Base-by-base conservation (phyloP, 2,113 vertebrate genomes). In the Microtus montanus region DNA sequence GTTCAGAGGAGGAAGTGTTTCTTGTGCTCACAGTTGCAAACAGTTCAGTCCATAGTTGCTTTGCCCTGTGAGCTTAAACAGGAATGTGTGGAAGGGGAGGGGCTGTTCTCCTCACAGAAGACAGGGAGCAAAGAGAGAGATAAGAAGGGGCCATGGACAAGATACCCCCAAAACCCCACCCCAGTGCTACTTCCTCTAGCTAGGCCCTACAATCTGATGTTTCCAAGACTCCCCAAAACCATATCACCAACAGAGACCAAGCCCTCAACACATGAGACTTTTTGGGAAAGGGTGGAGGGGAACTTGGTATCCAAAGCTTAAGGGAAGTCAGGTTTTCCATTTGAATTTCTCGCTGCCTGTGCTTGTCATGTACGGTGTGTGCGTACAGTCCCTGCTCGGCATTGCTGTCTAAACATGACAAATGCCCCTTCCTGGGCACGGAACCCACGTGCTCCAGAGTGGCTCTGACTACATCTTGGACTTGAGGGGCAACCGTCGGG, bases 391-490 rank as follows among this genome's bases (percentile, higher is more conserved):
- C 71, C 52, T 38, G 52, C 38, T 73, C 52, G 33, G 52, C 10
- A n/a, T 96, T 93, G 96, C 98, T 98, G 97, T 98, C 98, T 95
- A 99, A 98, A 73, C 95, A 97, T 2, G 99, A 99, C 47, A 98
- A 15, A 12, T 19, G 22, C 30, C 68, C 52, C 0, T 98, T 98
- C 15, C 99, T 98, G 92, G 99, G 98, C 93, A 99, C 98, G 96
- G 99, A 98, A 5, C 99, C 99, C 97, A 99, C 98, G 13, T 99
- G 99, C 93, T 98, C 98, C 64, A 99, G 98, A 89, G 99, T 99
- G 44, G 99, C 98, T 97, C 99, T 98, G 28, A 99, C 97, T 66
- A 98, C 98, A 0, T 98, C 99, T 58, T 99, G 98, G 82, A 99
- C 98, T 95, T 98, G 98, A 44, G 99, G 99, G 86, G 98, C 98